Evolutionary conservation across 2,888 invertebrate species (phyloP).

Genomic region (Ichneumoninae sp.): DNA sequence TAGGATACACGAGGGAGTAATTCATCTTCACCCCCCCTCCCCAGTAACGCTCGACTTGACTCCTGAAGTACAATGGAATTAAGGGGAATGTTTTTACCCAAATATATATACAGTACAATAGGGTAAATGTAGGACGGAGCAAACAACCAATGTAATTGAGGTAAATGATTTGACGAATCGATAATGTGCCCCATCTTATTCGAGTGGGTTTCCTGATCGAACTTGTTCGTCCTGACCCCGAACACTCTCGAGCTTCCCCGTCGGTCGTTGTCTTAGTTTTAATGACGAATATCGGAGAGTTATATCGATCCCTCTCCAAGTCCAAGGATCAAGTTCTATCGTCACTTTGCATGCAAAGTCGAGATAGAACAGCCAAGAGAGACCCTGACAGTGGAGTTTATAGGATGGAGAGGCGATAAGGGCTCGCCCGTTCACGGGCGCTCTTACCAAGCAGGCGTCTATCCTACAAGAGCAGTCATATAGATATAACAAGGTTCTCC

Average conservation of each 20-base stretch:
- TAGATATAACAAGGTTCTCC: conserved; percentile 13
- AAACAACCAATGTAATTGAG: too few relatives aligned
- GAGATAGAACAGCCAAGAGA: conserved; percentile 29
- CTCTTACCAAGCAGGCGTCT: neutral
- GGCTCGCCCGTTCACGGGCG: conserved; percentile 30
- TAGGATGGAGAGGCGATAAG: conserved; percentile 48
- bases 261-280: conserved; percentile 5
- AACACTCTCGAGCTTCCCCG: conserved; percentile 35
- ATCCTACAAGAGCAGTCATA: neutral
- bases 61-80: neutral
- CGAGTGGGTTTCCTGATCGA: conserved; percentile 9
- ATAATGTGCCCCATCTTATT: neutral
- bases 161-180: neutral
- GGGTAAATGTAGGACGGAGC: too few relatives aligned
- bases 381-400: conserved; percentile 57
- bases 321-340: conserved; percentile 11
- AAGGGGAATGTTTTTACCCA: neutral
- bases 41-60: conserved; percentile 18
- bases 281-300: conserved; percentile 24
- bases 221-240: conserved; percentile 40
- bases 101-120: neutral
- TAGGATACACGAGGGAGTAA: neutral
- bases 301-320: conserved; percentile 37
- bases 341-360: conserved; percentile 54
- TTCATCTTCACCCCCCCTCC: neutral